phyloP scores from a whole-genome alignment of 2,797 vertebrate genomes.

The Bradypodion ventrale region DNA sequence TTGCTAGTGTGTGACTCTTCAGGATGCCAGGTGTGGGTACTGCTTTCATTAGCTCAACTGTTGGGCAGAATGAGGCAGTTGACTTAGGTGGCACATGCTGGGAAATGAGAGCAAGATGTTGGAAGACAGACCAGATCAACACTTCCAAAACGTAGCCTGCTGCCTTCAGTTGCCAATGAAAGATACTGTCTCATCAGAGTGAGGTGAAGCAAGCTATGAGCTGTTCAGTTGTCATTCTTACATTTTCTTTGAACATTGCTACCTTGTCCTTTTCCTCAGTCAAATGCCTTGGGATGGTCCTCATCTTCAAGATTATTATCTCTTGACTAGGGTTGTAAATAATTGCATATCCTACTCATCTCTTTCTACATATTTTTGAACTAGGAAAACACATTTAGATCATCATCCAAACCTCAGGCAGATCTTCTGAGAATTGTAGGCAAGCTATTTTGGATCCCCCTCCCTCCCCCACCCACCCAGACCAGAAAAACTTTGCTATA shows the following conservation, averaged over 20 bases:
- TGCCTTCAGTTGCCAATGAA: too few species aligned
- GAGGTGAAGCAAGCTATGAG: too few species aligned
- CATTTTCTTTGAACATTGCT: too few species aligned
- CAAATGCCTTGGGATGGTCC: too few species aligned
- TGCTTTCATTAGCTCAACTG: not conserved
- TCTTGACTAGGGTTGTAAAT: not conserved
- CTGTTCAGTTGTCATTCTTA: too few species aligned
- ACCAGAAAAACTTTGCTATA: slow-evolving; percentile 57
- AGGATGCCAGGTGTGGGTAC: too few species aligned
- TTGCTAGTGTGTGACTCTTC: not conserved
- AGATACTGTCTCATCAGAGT: too few species aligned
- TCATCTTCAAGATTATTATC: not conserved
- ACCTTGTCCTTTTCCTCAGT: too few species aligned
- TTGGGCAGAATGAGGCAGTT: not conserved
- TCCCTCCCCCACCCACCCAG: slow-evolving; percentile 35
- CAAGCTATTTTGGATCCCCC: slow-evolving; percentile 47
- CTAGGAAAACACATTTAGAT: slow-evolving; percentile 26
- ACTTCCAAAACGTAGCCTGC: too few species aligned
- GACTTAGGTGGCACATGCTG: too few species aligned
- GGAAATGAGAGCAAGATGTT: too few species aligned
- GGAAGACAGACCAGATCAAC: too few species aligned
- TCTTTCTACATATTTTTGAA: not conserved
- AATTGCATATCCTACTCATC: not conserved
- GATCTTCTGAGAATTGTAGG: slow-evolving; percentile 14
- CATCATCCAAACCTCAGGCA: slow-evolving; percentile 32